Conservation (phyloP, 1,140 invertebrate genomes). For the Monomorium pharaonis region DNA sequence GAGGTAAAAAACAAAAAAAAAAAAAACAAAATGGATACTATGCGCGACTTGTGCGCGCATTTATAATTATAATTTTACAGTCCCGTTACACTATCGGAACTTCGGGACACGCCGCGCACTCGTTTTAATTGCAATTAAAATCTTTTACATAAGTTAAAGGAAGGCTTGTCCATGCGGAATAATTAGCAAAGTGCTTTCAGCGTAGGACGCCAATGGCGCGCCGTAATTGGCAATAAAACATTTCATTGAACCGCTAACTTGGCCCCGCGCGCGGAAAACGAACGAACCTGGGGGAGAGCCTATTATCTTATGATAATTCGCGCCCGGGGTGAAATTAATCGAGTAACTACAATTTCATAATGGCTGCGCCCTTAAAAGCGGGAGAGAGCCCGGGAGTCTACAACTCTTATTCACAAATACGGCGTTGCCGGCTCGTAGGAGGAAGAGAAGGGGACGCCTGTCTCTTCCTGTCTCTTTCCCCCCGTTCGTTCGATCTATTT, state of each 20-base stretch:
- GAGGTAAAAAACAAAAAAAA: too few relatives aligned
- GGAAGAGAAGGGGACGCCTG: constrained; percentile 49
- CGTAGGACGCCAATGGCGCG: constrained; percentile 31
- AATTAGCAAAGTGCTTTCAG: constrained; percentile 65
- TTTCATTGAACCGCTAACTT: constrained; percentile 62
- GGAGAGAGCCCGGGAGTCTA: constrained; percentile 29
- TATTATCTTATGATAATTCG: constrained; percentile 82
- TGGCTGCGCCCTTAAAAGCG: constrained; percentile 71
- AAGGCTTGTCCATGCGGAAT: constrained; percentile 46
- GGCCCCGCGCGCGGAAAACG: constrained; percentile 17
- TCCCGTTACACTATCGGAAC: background rate
- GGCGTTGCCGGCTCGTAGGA: constrained; percentile 50
- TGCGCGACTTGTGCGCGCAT: background rate
- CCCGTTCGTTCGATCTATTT: constrained; percentile 46
- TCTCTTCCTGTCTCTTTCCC: constrained; percentile 56
- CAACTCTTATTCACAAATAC: constrained; percentile 30
- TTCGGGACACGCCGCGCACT: background rate
- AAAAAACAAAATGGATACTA: background rate
- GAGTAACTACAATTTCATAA: constrained; percentile 84
- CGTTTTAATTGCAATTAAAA: constrained; percentile 53
- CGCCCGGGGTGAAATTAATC: constrained; percentile 81
- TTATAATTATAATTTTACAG: background rate
- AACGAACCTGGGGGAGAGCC: constrained; percentile 55
- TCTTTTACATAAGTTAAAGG: constrained; percentile 50
- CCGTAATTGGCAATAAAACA: constrained; percentile 68